Base-by-base conservation (phyloP, 2,113 vertebrate species). In the Antechinus flavipes region DNA sequence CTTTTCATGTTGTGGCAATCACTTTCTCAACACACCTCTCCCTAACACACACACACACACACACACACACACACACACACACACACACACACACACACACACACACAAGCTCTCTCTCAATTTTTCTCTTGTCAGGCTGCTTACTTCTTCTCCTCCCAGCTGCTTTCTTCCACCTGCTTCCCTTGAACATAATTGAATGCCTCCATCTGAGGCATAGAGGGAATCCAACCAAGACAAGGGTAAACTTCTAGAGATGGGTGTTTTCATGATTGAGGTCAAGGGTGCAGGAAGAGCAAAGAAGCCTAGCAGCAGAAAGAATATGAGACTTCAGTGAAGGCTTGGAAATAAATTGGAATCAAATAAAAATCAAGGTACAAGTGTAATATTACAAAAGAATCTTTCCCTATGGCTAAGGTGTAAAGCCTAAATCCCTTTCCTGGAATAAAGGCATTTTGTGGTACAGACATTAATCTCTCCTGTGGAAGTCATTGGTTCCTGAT, bases 121-220 rank as follows among this genome's bases (percentile, higher is more conserved):
- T 97, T 98, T 97, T 96, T 96, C 97, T 97, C 95, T 97, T 98
- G 97, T 98, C 97, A 98, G 98, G 98, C 98, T 98, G 98, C 98
- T 99, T 98, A 98, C 97, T 99, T 99, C 98, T 98, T 98, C 98
- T 98, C 97, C 98, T 96, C 97, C 98, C 98, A 99, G 98, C 98
- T 99, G 98, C 98, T 99, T 96, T 93, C 97, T 97, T 98, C 98
- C 97, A 98, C 98, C 98, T 98, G 98, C 98, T 99, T 97, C 94
- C 97, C 93, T 92, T 94, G 97, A 93, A 97, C 98, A 96, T 97
- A 97, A 98, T 84, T 96, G 98, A 98, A 98, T 98, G 96, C 97
- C 96, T 98, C 96, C 98, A 97, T 98, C 98, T 98, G 97, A 98
- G 96, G 97, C 96, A 97, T 98, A 98, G 97, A 98, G 98, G 97